Evolutionary conservation across 2,113 vertebrate species (phyloP).

Genomic region (Malurus cyaneus): DNA sequence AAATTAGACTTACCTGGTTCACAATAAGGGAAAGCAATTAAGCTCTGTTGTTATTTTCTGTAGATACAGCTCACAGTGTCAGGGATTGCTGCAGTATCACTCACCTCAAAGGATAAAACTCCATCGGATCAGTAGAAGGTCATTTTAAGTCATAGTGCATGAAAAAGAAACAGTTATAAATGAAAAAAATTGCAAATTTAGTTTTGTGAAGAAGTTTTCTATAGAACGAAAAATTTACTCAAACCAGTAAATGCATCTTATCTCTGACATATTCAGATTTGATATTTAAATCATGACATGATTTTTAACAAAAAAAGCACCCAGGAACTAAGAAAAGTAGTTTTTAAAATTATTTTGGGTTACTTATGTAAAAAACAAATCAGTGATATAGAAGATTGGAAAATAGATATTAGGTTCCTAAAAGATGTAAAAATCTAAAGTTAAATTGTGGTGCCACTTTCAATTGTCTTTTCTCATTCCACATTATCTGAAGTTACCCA

Average conservation of each 20-base stretch:
- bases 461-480: not conserved
- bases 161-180: not conserved
- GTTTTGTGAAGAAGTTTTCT: not conserved
- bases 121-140: not conserved
- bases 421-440: not conserved
- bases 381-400: not conserved
- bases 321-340: not conserved
- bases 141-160: not conserved
- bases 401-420: not conserved
- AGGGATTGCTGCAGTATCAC: not conserved
- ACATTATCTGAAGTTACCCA: not conserved
- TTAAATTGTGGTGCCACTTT: not conserved
- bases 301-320: not conserved
- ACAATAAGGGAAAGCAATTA: not conserved
- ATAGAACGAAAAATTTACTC: not conserved
- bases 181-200: not conserved
- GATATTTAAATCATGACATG: not conserved
- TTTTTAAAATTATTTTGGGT: not conserved
- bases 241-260: not conserved
- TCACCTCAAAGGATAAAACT: not conserved
- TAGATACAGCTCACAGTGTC: not conserved
- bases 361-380: not conserved
- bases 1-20: not conserved
- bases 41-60: not conserved
- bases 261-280: not conserved